phyloP scores from a whole-genome alignment of 1,140 invertebrate genomes.

The Holotrichia oblita region DNA sequence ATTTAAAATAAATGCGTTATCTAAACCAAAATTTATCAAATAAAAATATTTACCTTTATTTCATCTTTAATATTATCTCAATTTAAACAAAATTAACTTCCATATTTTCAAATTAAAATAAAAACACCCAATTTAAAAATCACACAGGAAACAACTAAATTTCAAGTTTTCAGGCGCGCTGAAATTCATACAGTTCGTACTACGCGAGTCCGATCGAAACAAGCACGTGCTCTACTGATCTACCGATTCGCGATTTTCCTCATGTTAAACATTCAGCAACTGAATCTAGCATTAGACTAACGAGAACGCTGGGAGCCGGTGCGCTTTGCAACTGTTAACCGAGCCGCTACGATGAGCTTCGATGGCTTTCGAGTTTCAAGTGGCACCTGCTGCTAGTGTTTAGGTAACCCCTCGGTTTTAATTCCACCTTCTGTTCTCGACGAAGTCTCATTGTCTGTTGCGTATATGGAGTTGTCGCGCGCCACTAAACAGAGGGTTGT shows the following conservation, averaged over 20 bases:
- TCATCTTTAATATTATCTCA: no score
- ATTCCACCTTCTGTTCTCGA: neutral
- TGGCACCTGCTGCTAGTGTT: neutral
- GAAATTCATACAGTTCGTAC: no score
- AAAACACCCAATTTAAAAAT: no score
- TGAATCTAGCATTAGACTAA: neutral
- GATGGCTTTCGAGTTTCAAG: neutral
- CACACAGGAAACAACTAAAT: no score
- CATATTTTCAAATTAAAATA: no score
- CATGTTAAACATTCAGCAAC: neutral
- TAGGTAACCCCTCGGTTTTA: neutral
- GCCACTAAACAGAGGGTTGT: neutral
- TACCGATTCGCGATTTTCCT: neutral
- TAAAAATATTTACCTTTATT: no score
- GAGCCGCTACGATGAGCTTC: conserved; percentile 14
- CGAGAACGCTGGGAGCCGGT: neutral
- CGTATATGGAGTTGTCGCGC: neutral
- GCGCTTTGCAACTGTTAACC: neutral
- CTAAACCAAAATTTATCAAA: no score
- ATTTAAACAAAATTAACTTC: no score
- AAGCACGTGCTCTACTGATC: neutral
- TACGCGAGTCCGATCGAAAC: neutral
- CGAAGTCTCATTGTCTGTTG: neutral
- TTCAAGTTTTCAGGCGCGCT: no score
- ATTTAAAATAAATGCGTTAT: no score